Conservation (phyloP, 2,888 invertebrate genomes). For the Catonia carolina region DNA sequence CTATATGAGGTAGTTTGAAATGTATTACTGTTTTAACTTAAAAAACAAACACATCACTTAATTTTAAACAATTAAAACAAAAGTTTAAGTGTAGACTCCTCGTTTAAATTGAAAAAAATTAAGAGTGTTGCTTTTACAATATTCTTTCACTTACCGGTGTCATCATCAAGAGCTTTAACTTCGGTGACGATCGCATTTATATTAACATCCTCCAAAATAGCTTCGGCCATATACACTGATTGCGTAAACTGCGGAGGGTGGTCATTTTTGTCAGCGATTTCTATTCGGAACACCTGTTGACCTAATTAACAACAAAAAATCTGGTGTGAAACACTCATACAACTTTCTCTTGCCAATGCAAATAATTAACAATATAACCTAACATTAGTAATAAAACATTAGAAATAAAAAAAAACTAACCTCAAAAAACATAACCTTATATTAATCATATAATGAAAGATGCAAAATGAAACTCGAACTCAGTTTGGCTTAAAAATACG, state of each 20-base stretch:
- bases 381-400: too few species aligned
- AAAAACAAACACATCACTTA: too few species aligned
- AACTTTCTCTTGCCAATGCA: too few species aligned
- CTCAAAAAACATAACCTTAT: not conserved
- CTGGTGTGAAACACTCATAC: too few species aligned
- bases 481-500: too few species aligned
- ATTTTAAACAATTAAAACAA: too few species aligned
- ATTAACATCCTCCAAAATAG: slow-evolving; percentile 77
- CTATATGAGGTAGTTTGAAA: too few species aligned
- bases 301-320: slow-evolving; percentile 45
- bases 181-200: slow-evolving; percentile 75
- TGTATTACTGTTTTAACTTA: too few species aligned
- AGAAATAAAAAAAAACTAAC: not conserved
- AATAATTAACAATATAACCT: too few species aligned
- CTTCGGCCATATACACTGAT: slow-evolving; percentile 62
- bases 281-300: slow-evolving; percentile 78
- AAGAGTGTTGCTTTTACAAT: too few species aligned
- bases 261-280: slow-evolving; percentile 94
- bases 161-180: slow-evolving; percentile 80
- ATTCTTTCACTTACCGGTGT: slow-evolving; percentile 62
- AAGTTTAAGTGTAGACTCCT: too few species aligned
- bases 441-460: slow-evolving; percentile 21
- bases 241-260: slow-evolving; percentile 87
- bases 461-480: not conserved
- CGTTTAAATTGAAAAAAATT: too few species aligned